Percentiles rank a stretch among this genome's conserved stretches.
phyloP scores from a whole-genome alignment of 2,113 vertebrate species.

The Peromyscus polionotus region DNA sequence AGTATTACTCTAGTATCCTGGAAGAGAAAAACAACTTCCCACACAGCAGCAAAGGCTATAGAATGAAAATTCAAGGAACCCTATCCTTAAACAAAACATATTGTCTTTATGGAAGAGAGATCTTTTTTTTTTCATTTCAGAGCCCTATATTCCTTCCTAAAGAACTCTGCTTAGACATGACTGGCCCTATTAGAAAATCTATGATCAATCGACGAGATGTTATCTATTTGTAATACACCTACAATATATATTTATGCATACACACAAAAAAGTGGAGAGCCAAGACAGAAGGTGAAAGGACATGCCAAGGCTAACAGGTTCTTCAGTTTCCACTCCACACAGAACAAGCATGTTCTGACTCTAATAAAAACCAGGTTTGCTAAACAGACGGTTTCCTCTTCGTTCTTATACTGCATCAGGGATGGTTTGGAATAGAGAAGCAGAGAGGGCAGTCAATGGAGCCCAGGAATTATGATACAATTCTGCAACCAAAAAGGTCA shows the following conservation, averaged over 20 bases:
- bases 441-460: neutral
- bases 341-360: conserved; percentile 40
- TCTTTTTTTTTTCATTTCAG: conserved; percentile 47
- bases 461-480: neutral
- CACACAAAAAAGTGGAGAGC: neutral
- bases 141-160: conserved; percentile 14
- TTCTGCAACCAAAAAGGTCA: conserved; percentile 39
- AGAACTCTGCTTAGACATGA: conserved; percentile 9
- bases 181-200: conserved; percentile 25
- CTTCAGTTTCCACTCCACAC: neutral
- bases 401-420: neutral
- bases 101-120: conserved; percentile 16
- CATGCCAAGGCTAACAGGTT: neutral
- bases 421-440: conserved; percentile 11
- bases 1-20: neutral
- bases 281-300: neutral
- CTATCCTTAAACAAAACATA: conserved; percentile 30
- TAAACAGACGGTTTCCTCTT: neutral
- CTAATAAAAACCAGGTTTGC: conserved; percentile 23
- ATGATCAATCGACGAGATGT: neutral
- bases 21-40: neutral
- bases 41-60: conserved; percentile 26
- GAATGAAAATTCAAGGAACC: neutral
- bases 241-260: neutral
- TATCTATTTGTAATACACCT: neutral